These are phyloP conservation scores for Laupala kohalensis DNA, from an alignment of 1,140 invertebrate genomes.

Conservation along the genomic window DNA sequence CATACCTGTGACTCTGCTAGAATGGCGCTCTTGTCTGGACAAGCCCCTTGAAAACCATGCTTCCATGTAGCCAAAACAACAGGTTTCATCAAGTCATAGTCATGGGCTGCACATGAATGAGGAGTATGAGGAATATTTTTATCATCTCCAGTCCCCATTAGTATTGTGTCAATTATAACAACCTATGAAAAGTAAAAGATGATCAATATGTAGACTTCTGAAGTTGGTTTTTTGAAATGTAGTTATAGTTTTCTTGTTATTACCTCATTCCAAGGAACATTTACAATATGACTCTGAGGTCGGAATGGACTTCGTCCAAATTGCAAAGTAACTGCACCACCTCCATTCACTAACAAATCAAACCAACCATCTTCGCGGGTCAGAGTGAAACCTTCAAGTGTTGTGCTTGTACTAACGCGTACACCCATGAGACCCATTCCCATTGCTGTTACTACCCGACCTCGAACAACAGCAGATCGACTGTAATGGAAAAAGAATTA, in stretches of 20 bases:
- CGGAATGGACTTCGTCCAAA: conserved; percentile 88
- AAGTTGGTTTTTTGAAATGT: too few relatives aligned
- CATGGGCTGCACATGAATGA: conserved; percentile 74
- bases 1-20: conserved; percentile 80
- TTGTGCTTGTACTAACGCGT: conserved; percentile 78
- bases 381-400: conserved; percentile 84
- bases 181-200: conserved; percentile 38
- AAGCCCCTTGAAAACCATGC: conserved; percentile 88
- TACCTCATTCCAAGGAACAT: conserved; percentile 94
- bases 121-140: conserved; percentile 37
- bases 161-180: conserved; percentile 75
- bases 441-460: conserved; percentile 77
- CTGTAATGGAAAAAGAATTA: conserved; percentile 38
- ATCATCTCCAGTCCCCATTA: conserved; percentile 74
- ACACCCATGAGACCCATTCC: conserved; percentile 89
- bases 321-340: conserved; percentile 84
- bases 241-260: background rate
- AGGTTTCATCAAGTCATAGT: conserved; percentile 88
- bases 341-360: conserved; percentile 93
- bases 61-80: conserved; percentile 92
- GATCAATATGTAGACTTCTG: too few relatives aligned
- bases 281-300: conserved; percentile 77
- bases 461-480: conserved; percentile 89
- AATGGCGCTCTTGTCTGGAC: conserved; percentile 81
- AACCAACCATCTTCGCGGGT: conserved; percentile 88